Conservation (phyloP, 2,888 invertebrate genomes). For the Empis livida region DNA sequence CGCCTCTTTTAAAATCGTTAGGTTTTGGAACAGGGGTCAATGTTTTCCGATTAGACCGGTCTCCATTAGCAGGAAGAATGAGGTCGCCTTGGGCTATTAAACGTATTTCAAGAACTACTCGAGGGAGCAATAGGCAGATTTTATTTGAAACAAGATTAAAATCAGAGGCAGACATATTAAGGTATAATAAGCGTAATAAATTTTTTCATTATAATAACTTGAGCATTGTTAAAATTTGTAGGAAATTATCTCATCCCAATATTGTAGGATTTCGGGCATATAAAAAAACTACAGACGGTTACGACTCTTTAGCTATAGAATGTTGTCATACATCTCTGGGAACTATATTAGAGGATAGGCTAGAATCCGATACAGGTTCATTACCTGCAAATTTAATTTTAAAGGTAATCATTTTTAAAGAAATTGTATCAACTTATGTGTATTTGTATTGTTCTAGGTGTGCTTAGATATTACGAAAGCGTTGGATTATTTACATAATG, state of each 20-base stretch:
- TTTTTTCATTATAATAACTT: not conserved
- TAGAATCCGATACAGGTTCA: slow-evolving; percentile 43
- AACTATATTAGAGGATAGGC: slow-evolving; percentile 55
- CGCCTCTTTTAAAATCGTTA: slow-evolving; percentile 56
- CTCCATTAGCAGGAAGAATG: slow-evolving; percentile 50
- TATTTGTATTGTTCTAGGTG: slow-evolving; percentile 35
- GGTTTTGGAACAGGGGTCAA: slow-evolving; percentile 70
- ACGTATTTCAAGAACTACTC: slow-evolving; percentile 44
- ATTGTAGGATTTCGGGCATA: slow-evolving; percentile 62
- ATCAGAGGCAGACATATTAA: slow-evolving; percentile 57
- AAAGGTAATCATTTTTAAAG: slow-evolving; percentile 34
- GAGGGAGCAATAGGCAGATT: slow-evolving; percentile 13
- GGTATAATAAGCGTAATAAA: slow-evolving; percentile 20
- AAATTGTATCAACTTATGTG: not conserved
- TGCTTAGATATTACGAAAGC: slow-evolving; percentile 54
- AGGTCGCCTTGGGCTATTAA: slow-evolving; percentile 84
- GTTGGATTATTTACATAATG: slow-evolving; percentile 63
- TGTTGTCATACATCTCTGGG: slow-evolving; percentile 59
- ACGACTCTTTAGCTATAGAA: slow-evolving; percentile 63
- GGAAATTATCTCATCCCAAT: slow-evolving; percentile 61
- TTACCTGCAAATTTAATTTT: slow-evolving; percentile 49
- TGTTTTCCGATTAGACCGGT: slow-evolving; percentile 62
- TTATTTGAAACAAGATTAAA: slow-evolving; percentile 43
- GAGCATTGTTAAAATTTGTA: slow-evolving; percentile 12
- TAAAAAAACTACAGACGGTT: slow-evolving; percentile 25